A percentile compares a stretch with the other conserved stretches of the same genome.
Conservation (phyloP, 2,888 invertebrate genomes). For the Metalampra italica region DNA sequence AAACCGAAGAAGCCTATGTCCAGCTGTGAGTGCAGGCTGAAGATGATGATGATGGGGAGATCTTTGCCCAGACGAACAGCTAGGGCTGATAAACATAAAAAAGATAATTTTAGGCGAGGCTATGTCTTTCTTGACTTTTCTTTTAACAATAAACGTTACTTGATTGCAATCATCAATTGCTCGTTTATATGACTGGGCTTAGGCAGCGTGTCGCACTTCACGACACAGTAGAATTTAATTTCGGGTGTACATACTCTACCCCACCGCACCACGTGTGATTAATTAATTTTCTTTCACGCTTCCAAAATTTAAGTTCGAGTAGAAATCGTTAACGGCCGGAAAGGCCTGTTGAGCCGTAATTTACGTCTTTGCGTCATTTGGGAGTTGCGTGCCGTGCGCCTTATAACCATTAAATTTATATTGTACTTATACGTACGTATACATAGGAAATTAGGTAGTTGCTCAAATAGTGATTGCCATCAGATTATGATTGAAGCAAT, state of each 20-base stretch:
- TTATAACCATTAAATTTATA: constrained; percentile 69
- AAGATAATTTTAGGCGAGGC: too few species aligned
- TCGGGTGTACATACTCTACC: neutral
- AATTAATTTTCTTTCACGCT: constrained; percentile 74
- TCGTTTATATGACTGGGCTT: too few species aligned
- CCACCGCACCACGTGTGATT: constrained; percentile 55
- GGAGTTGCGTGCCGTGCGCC: constrained; percentile 64
- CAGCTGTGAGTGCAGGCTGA: too few species aligned
- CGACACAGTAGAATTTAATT: constrained; percentile 3
- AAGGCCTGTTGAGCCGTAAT: constrained; percentile 72
- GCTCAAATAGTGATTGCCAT: constrained; percentile 61
- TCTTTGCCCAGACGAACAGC: too few species aligned
- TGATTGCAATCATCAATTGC: neutral
- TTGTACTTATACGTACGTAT: constrained; percentile 52
- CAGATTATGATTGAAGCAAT: constrained; percentile 54
- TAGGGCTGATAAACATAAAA: too few species aligned
- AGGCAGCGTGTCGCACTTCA: constrained; percentile 8
- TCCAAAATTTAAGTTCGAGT: constrained; percentile 60
- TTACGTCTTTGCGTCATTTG: constrained; percentile 70
- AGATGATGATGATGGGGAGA: too few species aligned
- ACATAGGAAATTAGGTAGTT: constrained; percentile 64
- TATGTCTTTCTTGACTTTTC: too few species aligned
- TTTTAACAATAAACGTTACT: too few species aligned
- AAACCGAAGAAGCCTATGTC: too few species aligned
- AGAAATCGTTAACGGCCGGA: constrained; percentile 70